Evolutionary conservation across 2,888 invertebrate species (phyloP), one percentile per base, ranked within the genome.

Genomic region (Phalangium opilio): DNA sequence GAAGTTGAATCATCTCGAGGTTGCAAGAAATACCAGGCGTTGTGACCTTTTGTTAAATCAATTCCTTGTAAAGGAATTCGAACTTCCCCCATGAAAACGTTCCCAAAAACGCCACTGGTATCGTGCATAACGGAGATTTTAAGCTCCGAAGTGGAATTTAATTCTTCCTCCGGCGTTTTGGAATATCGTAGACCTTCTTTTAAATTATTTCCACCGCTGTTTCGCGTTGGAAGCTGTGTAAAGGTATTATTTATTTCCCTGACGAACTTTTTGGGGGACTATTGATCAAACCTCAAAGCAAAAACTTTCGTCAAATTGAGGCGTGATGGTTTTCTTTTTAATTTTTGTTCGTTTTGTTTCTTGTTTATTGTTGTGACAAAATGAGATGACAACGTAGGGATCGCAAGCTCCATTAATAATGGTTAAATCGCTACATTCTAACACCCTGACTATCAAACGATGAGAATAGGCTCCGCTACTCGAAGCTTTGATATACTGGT

Each of bases 361-460:
- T 18, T 43, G 44, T 19, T 35, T 38, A 52, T 80, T 81, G 68
- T 84, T 85, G 51, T 81, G 78, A 67, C 83, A 83, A 51, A 77
- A 73, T 44, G 81, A 79, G 61, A 85, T 79, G 58, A 80, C 75
- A 56, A 84, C 85, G 68, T 81, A 89, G 12, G 90, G 87, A 70
- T 90, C 89, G 71, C 89, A 90, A 60, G 82, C 79, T 59, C 87
- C 85, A 68, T 84, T 85, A 65, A 83, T 84, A 57, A 86, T 78
- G 53, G 86, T 82, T 64, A 90, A 73, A 67, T 89, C 87, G 55
- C 79, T 77, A 68, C 87, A 89, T 68, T 86, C 86, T 56, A 81
- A 73, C 51, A 89, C 78, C 56, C 81, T 51, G 55, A 72, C 68
- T 55, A 65, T 65, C 56, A 72, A 62, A 56, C 67, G 66, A 55